These are phyloP conservation scores for Melikaiella ostensackeni DNA, from an alignment of 2,888 invertebrate genomes.

Conservation along the genomic window DNA sequence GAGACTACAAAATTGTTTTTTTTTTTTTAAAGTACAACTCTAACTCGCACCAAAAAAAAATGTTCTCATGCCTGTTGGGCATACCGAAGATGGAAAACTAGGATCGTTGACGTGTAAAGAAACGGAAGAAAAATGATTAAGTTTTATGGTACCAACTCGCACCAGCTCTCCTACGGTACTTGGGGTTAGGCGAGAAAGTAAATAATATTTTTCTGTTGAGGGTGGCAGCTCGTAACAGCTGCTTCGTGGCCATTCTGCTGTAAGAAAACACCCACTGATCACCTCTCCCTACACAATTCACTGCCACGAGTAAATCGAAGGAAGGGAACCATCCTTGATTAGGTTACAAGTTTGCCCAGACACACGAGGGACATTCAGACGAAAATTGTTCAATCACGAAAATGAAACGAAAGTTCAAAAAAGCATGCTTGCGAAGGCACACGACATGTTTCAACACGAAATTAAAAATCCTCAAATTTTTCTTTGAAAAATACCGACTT, in stretches of 20 bases:
- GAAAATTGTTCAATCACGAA: neutral
- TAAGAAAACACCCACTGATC: neutral
- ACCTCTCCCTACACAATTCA: neutral
- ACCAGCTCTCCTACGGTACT: conserved; percentile 4
- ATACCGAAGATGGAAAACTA: neutral
- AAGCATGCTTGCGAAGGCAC: too few species aligned
- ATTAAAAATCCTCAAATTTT: too few species aligned
- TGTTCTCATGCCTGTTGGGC: neutral
- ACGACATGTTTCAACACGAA: too few species aligned
- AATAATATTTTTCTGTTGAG: conserved; percentile 12
- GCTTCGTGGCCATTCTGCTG: neutral
- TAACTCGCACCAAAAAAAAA: too few species aligned
- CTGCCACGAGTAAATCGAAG: neutral
- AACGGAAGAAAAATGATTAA: neutral
- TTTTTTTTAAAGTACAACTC: too few species aligned
- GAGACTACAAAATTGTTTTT: too few species aligned
- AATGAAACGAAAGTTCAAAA: neutral
- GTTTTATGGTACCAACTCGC: neutral
- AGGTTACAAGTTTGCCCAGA: conserved; percentile 16
- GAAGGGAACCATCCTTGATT: neutral
- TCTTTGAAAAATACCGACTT: too few species aligned
- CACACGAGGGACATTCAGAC: conserved; percentile 3
- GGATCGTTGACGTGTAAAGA: neutral
- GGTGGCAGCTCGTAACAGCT: conserved; percentile 17
- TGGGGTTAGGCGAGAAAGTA: neutral